A percentile compares a stretch with the other conserved stretches of the same genome.
phyloP scores from a whole-genome alignment of 2,113 vertebrate species.

The Platichthys flesus region DNA sequence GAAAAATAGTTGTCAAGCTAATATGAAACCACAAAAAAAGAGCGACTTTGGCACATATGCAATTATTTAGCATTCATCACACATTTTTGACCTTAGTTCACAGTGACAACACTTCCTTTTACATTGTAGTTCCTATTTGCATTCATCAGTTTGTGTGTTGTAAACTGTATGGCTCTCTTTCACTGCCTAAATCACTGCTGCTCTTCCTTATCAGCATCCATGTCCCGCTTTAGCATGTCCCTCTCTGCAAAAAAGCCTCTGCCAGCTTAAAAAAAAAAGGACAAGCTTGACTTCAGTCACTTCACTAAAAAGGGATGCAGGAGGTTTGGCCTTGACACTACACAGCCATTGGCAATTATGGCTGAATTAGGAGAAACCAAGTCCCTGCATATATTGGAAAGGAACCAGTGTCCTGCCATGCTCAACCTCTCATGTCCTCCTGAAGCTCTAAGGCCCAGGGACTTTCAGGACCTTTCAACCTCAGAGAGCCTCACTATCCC shows the following conservation, averaged over 20 bases:
- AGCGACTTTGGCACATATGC: not conserved
- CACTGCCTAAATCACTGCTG: slow-evolving; percentile 36
- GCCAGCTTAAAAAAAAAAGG: slow-evolving; percentile 36
- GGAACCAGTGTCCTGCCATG: not conserved
- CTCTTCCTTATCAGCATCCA: slow-evolving; percentile 43
- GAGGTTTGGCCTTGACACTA: slow-evolving; percentile 15
- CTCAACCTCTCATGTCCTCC: not conserved
- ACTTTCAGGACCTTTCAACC: not conserved
- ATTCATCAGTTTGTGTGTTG: not conserved
- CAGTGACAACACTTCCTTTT: slow-evolving; percentile 10
- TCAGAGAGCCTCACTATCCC: not conserved
- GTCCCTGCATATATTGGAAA: not conserved
- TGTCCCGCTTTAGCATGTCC: slow-evolving; percentile 15
- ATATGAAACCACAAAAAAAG: slow-evolving; percentile 9
- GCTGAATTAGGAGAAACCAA: not conserved
- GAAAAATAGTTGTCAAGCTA: slow-evolving; percentile 7
- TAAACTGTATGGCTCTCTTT: not conserved
- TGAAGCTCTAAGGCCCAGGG: not conserved
- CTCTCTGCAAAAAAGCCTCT: slow-evolving; percentile 12
- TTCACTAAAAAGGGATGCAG: slow-evolving; percentile 18
- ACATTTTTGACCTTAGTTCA: slow-evolving; percentile 36
- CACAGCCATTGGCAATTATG: not conserved
- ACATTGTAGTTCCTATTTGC: slow-evolving; percentile 34
- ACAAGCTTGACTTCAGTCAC: slow-evolving; percentile 55
- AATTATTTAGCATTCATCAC: slow-evolving; percentile 31